Percentiles rank a stretch among this genome's conserved stretches.
These are phyloP conservation scores for Otis tarda DNA, from an alignment of 2,113 vertebrate species.

Conservation along the genomic window DNA sequence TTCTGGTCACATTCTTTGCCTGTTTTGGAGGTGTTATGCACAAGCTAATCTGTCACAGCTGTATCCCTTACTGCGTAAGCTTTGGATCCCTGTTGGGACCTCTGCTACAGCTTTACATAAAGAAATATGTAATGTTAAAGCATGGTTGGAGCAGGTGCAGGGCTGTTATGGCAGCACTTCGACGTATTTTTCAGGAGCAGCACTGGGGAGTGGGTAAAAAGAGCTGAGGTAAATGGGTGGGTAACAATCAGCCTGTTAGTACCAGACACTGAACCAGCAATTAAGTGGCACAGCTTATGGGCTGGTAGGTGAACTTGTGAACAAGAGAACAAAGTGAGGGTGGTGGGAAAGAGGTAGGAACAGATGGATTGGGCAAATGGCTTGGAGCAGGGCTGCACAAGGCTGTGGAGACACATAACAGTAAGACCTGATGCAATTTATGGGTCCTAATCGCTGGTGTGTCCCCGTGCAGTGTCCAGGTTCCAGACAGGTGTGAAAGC, in stretches of 20 bases:
- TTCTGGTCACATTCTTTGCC: not conserved
- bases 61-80: not conserved
- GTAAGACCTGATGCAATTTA: not conserved
- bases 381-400: not conserved
- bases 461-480: not conserved
- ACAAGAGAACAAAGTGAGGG: not conserved
- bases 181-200: not conserved
- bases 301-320: not conserved
- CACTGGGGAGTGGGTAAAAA: not conserved
- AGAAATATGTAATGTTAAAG: not conserved
- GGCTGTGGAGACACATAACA: not conserved
- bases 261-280: not conserved
- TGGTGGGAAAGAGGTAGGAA: not conserved
- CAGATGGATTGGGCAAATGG: not conserved
- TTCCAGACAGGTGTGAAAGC: not conserved
- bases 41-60: not conserved
- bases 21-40: not conserved
- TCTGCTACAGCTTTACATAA: not conserved
- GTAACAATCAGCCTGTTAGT: not conserved
- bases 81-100: not conserved
- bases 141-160: not conserved
- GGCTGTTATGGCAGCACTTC: not conserved
- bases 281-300: not conserved
- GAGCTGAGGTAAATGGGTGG: not conserved
- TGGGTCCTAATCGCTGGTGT: not conserved